Evolutionary conservation across 2,797 vertebrate species (phyloP).

Genomic region (Bradypus variegatus): DNA sequence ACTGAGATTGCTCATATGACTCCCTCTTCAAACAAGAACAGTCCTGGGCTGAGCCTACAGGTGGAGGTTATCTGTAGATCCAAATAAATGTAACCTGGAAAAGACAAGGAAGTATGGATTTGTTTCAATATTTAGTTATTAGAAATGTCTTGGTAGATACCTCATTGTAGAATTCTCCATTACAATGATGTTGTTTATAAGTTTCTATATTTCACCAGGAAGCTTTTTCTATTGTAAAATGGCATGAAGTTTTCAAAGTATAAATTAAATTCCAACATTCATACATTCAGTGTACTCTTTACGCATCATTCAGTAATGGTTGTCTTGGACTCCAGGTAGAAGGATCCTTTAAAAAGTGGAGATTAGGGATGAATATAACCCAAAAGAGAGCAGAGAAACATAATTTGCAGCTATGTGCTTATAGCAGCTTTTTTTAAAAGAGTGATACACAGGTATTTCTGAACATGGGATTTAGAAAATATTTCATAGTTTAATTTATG

Average conservation of each 20-base stretch:
- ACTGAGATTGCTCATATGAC: background rate
- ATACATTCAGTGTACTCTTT: background rate
- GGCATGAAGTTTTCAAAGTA: background rate
- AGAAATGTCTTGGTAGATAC: background rate
- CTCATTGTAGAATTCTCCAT: background rate
- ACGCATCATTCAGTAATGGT: background rate
- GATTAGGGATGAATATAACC: background rate
- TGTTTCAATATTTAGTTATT: background rate
- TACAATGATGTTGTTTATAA: background rate
- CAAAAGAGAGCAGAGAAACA: background rate
- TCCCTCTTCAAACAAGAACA: background rate
- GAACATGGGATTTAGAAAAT: conserved; percentile 3
- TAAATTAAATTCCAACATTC: background rate
- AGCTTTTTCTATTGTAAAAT: background rate
- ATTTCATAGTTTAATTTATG: conserved; percentile 11
- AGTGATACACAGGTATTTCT: background rate
- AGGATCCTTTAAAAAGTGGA: background rate
- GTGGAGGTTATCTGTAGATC: background rate
- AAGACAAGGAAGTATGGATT: background rate
- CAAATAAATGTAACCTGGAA: background rate
- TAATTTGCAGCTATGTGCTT: background rate
- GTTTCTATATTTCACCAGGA: background rate
- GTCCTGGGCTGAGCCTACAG: background rate
- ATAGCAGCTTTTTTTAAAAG: background rate
- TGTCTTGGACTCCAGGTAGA: background rate